These are phyloP conservation scores for Lepus americanus DNA, from an alignment of 2,113 vertebrate genomes.

Conservation along the genomic window DNA sequence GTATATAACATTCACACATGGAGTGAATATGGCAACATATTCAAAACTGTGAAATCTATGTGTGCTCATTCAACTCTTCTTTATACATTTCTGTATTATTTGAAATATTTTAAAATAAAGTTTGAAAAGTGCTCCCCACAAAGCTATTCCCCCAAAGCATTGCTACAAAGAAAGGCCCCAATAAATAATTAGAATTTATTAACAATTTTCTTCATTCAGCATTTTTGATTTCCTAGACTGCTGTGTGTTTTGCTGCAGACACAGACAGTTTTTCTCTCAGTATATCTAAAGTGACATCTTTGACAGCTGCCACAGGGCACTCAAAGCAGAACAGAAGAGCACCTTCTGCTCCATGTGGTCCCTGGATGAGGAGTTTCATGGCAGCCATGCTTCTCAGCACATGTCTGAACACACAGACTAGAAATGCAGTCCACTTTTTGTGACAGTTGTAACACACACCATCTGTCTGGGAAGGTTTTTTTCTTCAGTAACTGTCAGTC, in stretches of 20 bases:
- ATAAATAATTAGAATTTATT: constrained; percentile 15
- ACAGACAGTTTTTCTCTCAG: constrained; percentile 27
- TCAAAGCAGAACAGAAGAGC: constrained; percentile 53
- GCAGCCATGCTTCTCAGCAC: constrained; percentile 64
- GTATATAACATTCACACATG: no score
- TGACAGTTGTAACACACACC: constrained; percentile 61
- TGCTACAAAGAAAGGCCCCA: not conserved
- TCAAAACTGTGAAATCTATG: no score
- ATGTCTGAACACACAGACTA: constrained; percentile 51
- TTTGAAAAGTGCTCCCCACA: no score
- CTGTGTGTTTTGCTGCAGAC: constrained; percentile 39
- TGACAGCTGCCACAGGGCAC: constrained; percentile 61
- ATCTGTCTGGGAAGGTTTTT: constrained; percentile 75
- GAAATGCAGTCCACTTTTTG: constrained; percentile 54
- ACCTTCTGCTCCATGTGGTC: not conserved
- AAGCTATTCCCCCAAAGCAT: not conserved
- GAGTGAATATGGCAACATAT: no score
- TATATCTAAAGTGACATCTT: constrained; percentile 71
- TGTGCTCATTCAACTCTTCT: no score
- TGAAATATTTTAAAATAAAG: no score
- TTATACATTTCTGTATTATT: no score
- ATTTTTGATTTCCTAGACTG: not conserved
- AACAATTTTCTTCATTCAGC: constrained; percentile 33
- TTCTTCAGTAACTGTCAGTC: constrained; percentile 70
- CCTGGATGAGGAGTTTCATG: constrained; percentile 37